A percentile compares a stretch with the other conserved stretches of the same genome.
phyloP scores from a whole-genome alignment of 2,113 vertebrate species.

The Bubo bubo region DNA sequence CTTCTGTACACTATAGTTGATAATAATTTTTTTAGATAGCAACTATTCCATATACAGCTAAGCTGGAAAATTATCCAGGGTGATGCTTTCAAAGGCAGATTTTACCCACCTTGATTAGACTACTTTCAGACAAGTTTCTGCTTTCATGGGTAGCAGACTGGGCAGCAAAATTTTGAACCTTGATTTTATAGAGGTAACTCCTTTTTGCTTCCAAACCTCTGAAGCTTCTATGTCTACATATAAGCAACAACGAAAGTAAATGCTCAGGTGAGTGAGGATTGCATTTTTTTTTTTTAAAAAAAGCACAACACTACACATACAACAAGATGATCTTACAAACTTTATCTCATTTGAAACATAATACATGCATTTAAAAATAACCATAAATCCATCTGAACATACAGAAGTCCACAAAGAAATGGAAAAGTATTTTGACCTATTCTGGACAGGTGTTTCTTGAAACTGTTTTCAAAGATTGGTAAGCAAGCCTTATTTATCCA shows the following conservation, averaged over 20 bases:
- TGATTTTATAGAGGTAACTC: background rate
- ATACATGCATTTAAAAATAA: background rate
- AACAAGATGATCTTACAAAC: background rate
- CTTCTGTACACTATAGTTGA: background rate
- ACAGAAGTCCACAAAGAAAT: background rate
- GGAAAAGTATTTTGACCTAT: background rate
- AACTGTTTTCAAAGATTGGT: background rate
- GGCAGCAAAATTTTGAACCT: background rate
- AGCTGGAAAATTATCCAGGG: background rate
- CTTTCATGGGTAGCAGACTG: background rate
- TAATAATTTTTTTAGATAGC: fast-evolving
- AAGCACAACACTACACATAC: background rate
- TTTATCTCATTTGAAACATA: background rate
- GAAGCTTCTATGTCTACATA: background rate
- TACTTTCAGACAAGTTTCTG: background rate
- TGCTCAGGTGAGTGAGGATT: background rate
- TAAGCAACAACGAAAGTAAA: background rate
- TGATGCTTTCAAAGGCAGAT: background rate
- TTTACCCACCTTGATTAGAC: background rate
- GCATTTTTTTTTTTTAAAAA: background rate
- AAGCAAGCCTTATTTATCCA: background rate
- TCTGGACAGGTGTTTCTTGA: background rate
- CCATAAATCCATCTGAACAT: background rate
- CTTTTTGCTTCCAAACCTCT: background rate
- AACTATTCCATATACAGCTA: background rate